Evolutionary conservation across 1,140 invertebrate genomes (phyloP).

Genomic region (Maconellicoccus hirsutus): DNA sequence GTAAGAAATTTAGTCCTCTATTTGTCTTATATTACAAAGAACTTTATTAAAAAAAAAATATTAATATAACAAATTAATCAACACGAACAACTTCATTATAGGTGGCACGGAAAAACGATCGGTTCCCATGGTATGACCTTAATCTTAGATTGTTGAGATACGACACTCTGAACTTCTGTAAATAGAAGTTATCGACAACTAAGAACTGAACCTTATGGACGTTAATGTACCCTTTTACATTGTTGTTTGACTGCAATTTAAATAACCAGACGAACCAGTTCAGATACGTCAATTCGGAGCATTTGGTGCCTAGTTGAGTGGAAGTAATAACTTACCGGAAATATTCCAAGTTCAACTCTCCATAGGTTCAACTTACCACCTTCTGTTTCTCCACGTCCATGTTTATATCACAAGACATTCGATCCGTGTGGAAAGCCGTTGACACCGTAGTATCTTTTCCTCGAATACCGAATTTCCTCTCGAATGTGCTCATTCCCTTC

Average conservation of each 20-base stretch:
- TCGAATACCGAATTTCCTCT: slow-evolving; percentile 15
- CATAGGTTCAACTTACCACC: slow-evolving; percentile 18
- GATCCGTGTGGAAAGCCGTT: slow-evolving; percentile 19
- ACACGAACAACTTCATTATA: too few species aligned
- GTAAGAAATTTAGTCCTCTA: too few species aligned
- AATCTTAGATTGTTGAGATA: not conserved
- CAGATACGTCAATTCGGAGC: slow-evolving; percentile 15
- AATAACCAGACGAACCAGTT: slow-evolving; percentile 14
- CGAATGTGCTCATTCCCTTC: not conserved
- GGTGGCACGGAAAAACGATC: too few species aligned
- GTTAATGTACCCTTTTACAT: not conserved
- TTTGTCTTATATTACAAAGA: too few species aligned
- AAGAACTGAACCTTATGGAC: not conserved
- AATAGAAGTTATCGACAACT: not conserved
- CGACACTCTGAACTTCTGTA: not conserved
- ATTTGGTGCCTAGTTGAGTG: slow-evolving; percentile 19
- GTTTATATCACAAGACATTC: not conserved
- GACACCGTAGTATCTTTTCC: not conserved
- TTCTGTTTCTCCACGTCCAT: slow-evolving; percentile 1
- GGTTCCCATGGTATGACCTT: too few species aligned
- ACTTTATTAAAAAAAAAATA: too few species aligned
- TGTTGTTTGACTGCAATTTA: not conserved
- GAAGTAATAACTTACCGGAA: slow-evolving; percentile 15
- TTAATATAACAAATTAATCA: too few species aligned
- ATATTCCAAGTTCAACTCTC: slow-evolving; percentile 10